phyloP scores from a whole-genome alignment of 2,797 vertebrate species.

The Neosilurus mollespiculum region DNA sequence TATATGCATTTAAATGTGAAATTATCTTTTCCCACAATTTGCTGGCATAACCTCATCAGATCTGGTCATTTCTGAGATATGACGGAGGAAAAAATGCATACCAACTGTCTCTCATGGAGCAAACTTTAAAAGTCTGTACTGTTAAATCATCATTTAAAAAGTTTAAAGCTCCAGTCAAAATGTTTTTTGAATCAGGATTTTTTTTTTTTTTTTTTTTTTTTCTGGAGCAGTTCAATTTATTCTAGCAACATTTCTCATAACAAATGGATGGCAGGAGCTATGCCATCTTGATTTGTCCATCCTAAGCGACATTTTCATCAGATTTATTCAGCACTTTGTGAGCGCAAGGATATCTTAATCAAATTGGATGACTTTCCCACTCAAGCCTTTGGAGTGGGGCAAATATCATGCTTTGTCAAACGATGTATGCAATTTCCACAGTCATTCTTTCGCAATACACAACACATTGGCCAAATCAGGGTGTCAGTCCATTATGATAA shows the following conservation, averaged over 20 bases:
- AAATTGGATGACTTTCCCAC: not conserved
- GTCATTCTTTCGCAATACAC: not conserved
- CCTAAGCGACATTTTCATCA: conserved; percentile 12
- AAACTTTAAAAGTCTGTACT: conserved; percentile 5
- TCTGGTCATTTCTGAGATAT: conserved; percentile 1
- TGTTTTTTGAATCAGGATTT: not conserved
- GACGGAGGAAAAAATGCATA: not conserved
- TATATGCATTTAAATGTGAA: not conserved
- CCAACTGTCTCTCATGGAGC: not conserved
- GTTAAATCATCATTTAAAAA: conserved; percentile 7
- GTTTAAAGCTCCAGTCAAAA: conserved; percentile 13
- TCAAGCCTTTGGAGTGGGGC: not conserved
- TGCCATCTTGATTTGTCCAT: conserved; percentile 17
- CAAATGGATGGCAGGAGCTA: not conserved
- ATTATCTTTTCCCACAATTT: not conserved
- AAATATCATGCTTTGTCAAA: not conserved
- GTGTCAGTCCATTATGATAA: not conserved
- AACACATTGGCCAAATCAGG: not conserved
- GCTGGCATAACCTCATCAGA: not conserved
- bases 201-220: not conserved
- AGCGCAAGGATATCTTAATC: conserved; percentile 4
- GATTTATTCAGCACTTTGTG: conserved; percentile 16
- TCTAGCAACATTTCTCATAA: not conserved
- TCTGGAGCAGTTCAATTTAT: conserved; percentile 6
- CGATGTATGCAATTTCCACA: not conserved